Evolutionary conservation across 2,888 invertebrate species (phyloP).

Genomic region (Slavum lentiscoides): DNA sequence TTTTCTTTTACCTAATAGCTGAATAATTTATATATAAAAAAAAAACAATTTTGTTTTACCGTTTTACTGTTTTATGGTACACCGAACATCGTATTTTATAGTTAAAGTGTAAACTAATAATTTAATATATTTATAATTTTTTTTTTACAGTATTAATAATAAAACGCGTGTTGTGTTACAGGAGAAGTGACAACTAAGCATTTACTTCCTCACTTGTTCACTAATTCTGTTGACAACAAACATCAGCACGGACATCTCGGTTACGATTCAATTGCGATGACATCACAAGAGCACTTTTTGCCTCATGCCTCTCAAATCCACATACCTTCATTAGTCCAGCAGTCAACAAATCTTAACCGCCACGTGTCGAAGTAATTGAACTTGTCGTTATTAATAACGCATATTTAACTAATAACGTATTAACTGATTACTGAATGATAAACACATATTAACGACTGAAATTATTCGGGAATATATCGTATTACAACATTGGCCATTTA

Average conservation of each 20-base stretch:
- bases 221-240: conserved; percentile 33
- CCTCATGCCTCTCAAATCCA: conserved; percentile 38
- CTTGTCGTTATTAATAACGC: too few relatives aligned
- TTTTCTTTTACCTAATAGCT: not conserved
- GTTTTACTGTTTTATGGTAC: not conserved
- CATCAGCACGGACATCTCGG: conserved; percentile 38
- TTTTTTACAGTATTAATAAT: not conserved
- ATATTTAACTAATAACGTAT: too few relatives aligned
- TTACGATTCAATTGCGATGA: conserved; percentile 30
- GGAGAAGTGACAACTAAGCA: conserved; percentile 37
- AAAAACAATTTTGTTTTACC: too few relatives aligned
- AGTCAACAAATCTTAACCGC: conserved; percentile 18
- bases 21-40: too few relatives aligned
- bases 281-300: conserved; percentile 40
- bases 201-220: conserved; percentile 33
- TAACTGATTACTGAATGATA: too few relatives aligned
- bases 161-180: not conserved
- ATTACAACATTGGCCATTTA: too few relatives aligned
- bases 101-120: not conserved
- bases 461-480: too few relatives aligned
- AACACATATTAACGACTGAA: too few relatives aligned
- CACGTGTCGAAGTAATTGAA: conserved; percentile 20
- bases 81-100: not conserved
- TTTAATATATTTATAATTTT: too few relatives aligned
- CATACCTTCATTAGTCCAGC: conserved; percentile 20